Conservation (phyloP, 2,113 vertebrate species). For the Vidua macroura region DNA sequence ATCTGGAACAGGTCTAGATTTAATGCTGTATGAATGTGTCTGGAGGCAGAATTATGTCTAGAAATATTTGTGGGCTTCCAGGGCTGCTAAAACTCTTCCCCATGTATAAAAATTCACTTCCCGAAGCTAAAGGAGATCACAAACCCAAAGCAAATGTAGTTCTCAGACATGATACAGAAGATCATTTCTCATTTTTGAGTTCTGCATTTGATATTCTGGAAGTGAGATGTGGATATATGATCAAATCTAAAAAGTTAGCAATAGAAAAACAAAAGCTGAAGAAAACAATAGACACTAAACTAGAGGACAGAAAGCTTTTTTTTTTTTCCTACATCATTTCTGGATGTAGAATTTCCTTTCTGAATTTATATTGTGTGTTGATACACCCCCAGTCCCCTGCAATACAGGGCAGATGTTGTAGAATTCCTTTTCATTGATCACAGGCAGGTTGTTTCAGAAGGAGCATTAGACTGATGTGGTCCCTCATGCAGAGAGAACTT, state of each 20-base stretch:
- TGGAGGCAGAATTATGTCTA: background rate
- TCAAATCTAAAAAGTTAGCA: background rate
- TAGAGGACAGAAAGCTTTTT: background rate
- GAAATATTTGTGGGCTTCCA: slow-evolving; percentile 22
- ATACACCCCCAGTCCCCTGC: fast-evolving
- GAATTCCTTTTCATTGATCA: background rate
- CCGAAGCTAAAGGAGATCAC: background rate
- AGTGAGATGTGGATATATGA: background rate
- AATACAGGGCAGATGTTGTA: background rate
- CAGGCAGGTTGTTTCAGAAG: background rate
- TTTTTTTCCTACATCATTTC: background rate
- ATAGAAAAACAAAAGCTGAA: background rate
- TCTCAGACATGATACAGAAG: background rate
- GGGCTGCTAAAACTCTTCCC: background rate
- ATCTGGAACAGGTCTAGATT: slow-evolving; percentile 19
- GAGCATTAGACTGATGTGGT: background rate
- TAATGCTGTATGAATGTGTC: background rate
- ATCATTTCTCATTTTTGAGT: background rate
- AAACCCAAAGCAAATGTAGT: background rate
- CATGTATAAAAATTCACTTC: background rate
- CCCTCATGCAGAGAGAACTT: background rate
- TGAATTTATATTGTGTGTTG: background rate
- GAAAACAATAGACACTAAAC: background rate
- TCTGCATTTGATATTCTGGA: background rate
- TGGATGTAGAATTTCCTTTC: background rate